Evolutionary conservation across 2,888 invertebrate genomes (phyloP).

Genomic region (Cepaea hortensis): DNA sequence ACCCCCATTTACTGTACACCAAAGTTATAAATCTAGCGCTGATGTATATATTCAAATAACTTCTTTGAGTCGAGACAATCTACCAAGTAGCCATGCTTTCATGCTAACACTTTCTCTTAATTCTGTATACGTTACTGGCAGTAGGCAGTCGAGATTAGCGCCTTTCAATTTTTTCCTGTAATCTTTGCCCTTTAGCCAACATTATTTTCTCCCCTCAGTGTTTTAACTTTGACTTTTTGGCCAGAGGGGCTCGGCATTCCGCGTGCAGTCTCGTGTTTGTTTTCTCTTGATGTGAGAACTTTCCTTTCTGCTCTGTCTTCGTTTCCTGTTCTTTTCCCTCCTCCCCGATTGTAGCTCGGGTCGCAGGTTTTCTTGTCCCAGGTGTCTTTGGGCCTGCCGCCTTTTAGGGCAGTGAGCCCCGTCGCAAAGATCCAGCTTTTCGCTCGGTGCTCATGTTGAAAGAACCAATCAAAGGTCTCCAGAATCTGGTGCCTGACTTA

Average conservation of each 20-base stretch:
- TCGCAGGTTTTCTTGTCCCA: constrained; percentile 13
- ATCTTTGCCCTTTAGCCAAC: background rate
- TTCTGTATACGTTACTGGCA: background rate
- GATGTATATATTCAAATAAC: background rate
- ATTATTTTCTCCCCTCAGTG: background rate
- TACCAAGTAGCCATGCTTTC: too few relatives aligned
- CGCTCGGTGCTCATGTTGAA: background rate
- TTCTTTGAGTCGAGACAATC: too few relatives aligned
- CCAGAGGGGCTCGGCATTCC: constrained; percentile 31
- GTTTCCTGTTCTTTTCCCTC: background rate
- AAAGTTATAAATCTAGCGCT: background rate
- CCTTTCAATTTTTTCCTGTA: background rate
- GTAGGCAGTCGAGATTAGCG: too few relatives aligned
- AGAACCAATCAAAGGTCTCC: constrained; percentile 7
- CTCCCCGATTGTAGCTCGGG: constrained; percentile 5
- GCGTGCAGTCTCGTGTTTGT: constrained; percentile 33
- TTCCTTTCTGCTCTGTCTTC: constrained; percentile 8
- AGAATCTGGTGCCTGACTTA: background rate
- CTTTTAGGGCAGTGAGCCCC: constrained; percentile 4
- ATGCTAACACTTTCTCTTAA: background rate
- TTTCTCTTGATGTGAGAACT: constrained; percentile 36
- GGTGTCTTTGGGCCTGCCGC: constrained; percentile 8
- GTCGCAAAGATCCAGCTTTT: background rate
- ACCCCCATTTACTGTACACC: background rate
- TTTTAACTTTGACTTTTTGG: constrained; percentile 41